phyloP scores from a whole-genome alignment of 64 coral and sea anemone species.

The Montipora capricornis region DNA sequence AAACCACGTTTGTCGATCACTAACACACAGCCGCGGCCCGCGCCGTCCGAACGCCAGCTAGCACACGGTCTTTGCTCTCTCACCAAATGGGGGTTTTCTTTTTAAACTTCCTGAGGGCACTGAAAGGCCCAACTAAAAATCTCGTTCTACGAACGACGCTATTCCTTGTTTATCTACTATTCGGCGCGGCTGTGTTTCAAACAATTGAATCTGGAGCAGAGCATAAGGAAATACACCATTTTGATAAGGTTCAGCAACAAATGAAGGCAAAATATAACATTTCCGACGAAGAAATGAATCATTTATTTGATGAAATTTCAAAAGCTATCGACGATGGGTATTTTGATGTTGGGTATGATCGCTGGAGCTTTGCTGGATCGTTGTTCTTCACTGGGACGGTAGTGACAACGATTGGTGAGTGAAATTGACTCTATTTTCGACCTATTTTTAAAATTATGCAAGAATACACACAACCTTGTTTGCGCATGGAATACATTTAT shows the following conservation, averaged over 20 bases:
- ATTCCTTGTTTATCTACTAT: slow-evolving; percentile 92
- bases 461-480: slow-evolving; percentile 5
- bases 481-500: slow-evolving; percentile 5
- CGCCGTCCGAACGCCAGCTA: background rate
- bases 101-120: slow-evolving; percentile 87
- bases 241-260: slow-evolving; percentile 69
- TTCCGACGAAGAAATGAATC: slow-evolving; percentile 86
- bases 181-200: slow-evolving; percentile 94
- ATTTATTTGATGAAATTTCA: slow-evolving; percentile 85
- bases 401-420: slow-evolving; percentile 97
- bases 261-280: slow-evolving; percentile 95
- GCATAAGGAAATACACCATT: slow-evolving; percentile 81
- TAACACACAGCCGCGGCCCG: slow-evolving; percentile 19
- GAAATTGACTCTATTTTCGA: background rate
- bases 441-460: background rate
- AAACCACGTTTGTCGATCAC: slow-evolving; percentile 51
- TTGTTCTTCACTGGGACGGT: slow-evolving; percentile 98
- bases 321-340: slow-evolving; percentile 98
- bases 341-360: slow-evolving; percentile 88
- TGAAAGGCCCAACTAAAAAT: slow-evolving; percentile 93
- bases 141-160: slow-evolving; percentile 81
- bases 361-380: slow-evolving; percentile 98
- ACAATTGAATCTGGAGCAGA: slow-evolving; percentile 94
- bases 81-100: slow-evolving; percentile 96
- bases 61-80: slow-evolving; percentile 45